phyloP scores from a whole-genome alignment of 2,888 invertebrate genomes.

The Andrena minutula region DNA sequence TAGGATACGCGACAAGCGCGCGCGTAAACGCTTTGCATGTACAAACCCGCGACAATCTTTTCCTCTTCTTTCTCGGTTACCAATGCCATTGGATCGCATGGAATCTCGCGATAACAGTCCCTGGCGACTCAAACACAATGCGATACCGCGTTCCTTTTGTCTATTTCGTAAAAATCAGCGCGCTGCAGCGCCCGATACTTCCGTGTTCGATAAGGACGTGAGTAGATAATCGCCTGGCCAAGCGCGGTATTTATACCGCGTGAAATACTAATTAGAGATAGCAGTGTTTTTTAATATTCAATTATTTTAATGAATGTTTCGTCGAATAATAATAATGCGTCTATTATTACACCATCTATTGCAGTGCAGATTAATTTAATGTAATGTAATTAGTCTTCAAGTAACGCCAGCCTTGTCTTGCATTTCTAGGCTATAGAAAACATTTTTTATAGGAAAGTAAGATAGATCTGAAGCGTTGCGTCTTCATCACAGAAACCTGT shows the following conservation, averaged over 20 bases:
- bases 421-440: too few relatives aligned
- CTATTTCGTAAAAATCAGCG: conserved; percentile 6
- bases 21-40: neutral
- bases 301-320: neutral
- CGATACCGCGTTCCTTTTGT: conserved; percentile 20
- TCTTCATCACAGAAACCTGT: neutral
- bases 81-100: conserved; percentile 10
- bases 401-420: too few relatives aligned
- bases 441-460: neutral
- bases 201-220: conserved; percentile 3
- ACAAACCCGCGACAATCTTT: neutral
- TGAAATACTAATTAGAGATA: neutral
- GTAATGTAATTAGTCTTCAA: too few relatives aligned
- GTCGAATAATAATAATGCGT: neutral
- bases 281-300: neutral
- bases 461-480: neutral
- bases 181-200: neutral
- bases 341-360: neutral
- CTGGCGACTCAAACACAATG: conserved; percentile 9
- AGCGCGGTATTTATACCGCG: neutral
- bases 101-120: conserved; percentile 18
- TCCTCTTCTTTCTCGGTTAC: neutral
- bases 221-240: conserved; percentile 7
- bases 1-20: neutral
- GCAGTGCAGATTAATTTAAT: too few relatives aligned